Percentiles rank a stretch among this genome's conserved stretches.
Evolutionary conservation across 1,140 invertebrate genomes (phyloP).

Genomic region (Megalopta genalis): DNA sequence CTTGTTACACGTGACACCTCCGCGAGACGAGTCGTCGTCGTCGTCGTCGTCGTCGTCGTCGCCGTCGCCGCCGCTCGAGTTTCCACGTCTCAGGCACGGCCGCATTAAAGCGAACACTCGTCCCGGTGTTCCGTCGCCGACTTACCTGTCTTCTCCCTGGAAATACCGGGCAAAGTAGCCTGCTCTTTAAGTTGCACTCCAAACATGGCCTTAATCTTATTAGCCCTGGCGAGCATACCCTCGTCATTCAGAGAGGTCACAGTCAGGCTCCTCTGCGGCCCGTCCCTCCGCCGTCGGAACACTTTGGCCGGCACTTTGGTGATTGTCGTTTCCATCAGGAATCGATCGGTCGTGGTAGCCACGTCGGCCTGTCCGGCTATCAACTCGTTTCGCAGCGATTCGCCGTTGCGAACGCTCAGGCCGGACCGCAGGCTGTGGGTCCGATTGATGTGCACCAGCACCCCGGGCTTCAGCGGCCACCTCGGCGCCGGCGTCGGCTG

Average conservation of each 20-base stretch:
- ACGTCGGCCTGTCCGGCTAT: slow-evolving; percentile 39
- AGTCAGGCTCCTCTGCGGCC: slow-evolving; percentile 29
- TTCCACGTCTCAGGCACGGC: not conserved
- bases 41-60: too few species aligned
- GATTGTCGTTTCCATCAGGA: slow-evolving; percentile 49
- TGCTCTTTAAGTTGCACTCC: slow-evolving; percentile 74
- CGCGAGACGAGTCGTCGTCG: too few species aligned
- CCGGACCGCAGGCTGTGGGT: slow-evolving; percentile 82
- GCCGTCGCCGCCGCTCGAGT: not conserved
- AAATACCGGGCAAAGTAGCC: slow-evolving; percentile 75
- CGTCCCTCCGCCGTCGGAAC: slow-evolving; percentile 48
- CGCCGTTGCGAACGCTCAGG: slow-evolving; percentile 63
- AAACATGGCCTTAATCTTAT: slow-evolving; percentile 77
- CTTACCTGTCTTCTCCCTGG: slow-evolving; percentile 78
- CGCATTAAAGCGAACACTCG: slow-evolving; percentile 3
- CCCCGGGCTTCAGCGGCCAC: slow-evolving; percentile 93
- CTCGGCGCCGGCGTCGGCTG: slow-evolving; percentile 85
- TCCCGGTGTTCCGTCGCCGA: not conserved
- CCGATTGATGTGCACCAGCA: slow-evolving; percentile 91
- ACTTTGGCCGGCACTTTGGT: slow-evolving; percentile 48
- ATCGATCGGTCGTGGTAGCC: slow-evolving; percentile 37
- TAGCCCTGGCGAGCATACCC: slow-evolving; percentile 75
- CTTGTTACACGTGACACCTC: not conserved
- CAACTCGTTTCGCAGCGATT: slow-evolving; percentile 46
- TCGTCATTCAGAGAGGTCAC: slow-evolving; percentile 69